These are phyloP conservation scores for Holacanthella duospinosa DNA, from an alignment of 2,888 invertebrate genomes.

Conservation along the genomic window DNA sequence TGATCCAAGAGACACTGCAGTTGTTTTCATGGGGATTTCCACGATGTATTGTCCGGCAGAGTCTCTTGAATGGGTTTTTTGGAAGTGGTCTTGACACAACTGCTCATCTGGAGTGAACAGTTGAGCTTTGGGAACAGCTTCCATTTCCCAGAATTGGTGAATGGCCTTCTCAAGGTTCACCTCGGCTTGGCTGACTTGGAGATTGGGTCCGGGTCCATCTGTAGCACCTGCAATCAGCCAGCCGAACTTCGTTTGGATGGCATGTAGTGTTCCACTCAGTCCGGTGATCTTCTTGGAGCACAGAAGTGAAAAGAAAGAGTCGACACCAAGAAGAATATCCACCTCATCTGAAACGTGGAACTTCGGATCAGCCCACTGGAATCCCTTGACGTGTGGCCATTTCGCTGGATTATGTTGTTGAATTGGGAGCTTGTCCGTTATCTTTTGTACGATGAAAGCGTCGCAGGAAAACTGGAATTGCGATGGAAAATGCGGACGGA, in stretches of 20 bases:
- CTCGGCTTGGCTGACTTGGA: not conserved
- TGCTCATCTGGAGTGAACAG: constrained; percentile 13
- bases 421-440: not conserved
- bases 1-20: constrained; percentile 19
- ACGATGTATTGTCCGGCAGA: constrained; percentile 16
- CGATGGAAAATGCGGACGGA: not conserved
- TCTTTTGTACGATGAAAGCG: not conserved
- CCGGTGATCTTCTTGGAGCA: not conserved
- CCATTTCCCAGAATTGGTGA: constrained; percentile 18
- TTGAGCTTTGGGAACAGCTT: constrained; percentile 6
- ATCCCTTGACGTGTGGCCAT: not conserved
- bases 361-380: not conserved
- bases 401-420: not conserved
- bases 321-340: constrained; percentile 2
- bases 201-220: not conserved
- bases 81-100: constrained; percentile 16
- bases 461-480: not conserved
- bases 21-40: constrained; percentile 13
- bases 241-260: constrained; percentile 6
- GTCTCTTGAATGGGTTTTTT: not conserved
- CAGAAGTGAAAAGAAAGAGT: not conserved
- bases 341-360: not conserved
- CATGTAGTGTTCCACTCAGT: constrained; percentile 4
- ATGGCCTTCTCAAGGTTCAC: not conserved
- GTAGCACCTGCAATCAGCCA: not conserved